These are phyloP conservation scores for Ischnus inquisitorius DNA, from an alignment of 2,888 invertebrate species.

Conservation along the genomic window DNA sequence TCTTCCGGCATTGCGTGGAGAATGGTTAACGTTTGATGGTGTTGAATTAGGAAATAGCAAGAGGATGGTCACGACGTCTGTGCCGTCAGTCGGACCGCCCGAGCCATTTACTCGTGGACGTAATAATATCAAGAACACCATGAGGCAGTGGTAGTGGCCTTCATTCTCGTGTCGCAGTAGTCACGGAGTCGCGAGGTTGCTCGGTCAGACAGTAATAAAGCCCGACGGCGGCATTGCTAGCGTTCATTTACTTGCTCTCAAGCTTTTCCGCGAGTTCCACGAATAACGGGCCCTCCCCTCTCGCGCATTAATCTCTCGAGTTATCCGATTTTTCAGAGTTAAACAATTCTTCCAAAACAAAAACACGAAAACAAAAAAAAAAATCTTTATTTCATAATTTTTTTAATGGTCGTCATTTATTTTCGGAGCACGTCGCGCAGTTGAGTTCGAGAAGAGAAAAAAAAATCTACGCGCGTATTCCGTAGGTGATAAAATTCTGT, in stretches of 20 bases:
- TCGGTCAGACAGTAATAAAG: constrained; percentile 55
- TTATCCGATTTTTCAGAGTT: neutral
- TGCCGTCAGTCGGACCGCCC: constrained; percentile 1
- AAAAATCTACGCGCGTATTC: neutral
- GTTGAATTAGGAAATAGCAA: neutral
- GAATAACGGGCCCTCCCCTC: neutral
- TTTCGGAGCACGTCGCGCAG: neutral
- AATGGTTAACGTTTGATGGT: neutral
- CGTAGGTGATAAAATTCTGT: neutral
- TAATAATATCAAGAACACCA: constrained; percentile 1
- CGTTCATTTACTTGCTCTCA: constrained; percentile 31
- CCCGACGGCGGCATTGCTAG: constrained; percentile 22
- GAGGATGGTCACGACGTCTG: neutral
- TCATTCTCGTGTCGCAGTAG: constrained; percentile 36
- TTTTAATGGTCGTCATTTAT: neutral
- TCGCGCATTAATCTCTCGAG: neutral
- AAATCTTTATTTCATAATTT: neutral
- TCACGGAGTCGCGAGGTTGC: constrained; percentile 28
- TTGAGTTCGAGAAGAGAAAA: too few species aligned
- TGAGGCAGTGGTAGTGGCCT: constrained; percentile 13
- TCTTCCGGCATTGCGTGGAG: neutral
- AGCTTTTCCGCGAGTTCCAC: neutral
- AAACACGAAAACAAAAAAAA: too few species aligned
- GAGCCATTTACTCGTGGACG: constrained; percentile 6
- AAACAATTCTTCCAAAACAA: neutral